Evolutionary conservation across 2,888 invertebrate genomes (phyloP), one percentile per base, ranked within the genome.

Genomic region (Chloroclystis v-ata): DNA sequence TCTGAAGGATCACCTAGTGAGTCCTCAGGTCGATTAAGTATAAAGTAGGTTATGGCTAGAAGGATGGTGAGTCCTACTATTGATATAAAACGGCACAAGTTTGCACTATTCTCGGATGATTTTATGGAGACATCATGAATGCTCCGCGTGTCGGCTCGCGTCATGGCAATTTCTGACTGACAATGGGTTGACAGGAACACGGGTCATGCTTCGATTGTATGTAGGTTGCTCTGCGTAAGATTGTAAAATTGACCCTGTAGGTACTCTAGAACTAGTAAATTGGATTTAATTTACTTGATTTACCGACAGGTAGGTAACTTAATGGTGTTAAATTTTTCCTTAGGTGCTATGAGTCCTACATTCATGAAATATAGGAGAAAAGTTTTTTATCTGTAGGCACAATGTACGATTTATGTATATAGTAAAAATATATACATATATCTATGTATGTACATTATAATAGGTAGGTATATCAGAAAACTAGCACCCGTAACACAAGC

Each of bases 111-210:
- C 38, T 67, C 58, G 49, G 57, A 68, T 39, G 65, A 58, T 75
- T 78, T 78, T 55, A 78, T 63, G 43, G 74, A 66, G 60, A 78
- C 54, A 46, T 75, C 72, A 52, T 66, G 57, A 61, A 65, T 60
- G 60, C 53, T 60, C 47, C 53, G 78, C 75, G 81, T 77, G 71
- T 75, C 75, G 57, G 61, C 72, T 49, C 82, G 84, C 75, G 80
- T 77, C 86, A 85, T 86, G 73, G 78, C 78, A 80, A 67, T 61
- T 67, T 70, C 66, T 69, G 63, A 82, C 82, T 83, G 82, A 76
- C 75, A 67, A 64, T 56, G 42, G 13, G 10, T 33, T 54, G 51
- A 37, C 52, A 54, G 46, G 29, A 30, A 33, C 57, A 63, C 63
- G 65, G 57, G 68, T 20, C 5, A 5, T 20, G 5, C 3, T 20